Conservation (phyloP, 2,888 invertebrate genomes). For the Lepas anatifera region DNA sequence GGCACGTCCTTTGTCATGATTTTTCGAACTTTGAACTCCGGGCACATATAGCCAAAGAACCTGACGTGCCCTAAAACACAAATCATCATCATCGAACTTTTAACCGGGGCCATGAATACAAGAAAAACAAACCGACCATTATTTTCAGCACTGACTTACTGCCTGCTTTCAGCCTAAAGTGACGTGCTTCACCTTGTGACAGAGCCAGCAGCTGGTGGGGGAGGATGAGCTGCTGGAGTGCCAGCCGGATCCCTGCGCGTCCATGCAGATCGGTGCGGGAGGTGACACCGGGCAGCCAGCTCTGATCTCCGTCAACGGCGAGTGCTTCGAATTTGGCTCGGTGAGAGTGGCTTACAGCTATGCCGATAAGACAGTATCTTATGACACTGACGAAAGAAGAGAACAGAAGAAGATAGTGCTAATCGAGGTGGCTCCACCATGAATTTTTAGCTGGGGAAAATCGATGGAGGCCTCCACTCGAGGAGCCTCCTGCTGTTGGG, state of each 20-base stretch:
- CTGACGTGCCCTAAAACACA: no score
- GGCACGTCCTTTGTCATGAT: no score
- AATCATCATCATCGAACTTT: no score
- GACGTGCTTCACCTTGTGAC: neutral
- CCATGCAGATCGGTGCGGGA: neutral
- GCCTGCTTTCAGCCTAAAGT: neutral
- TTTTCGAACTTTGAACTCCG: no score
- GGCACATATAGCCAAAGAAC: no score
- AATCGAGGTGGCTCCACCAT: no score
- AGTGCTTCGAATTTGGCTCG: conserved; percentile 3
- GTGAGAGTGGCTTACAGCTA: neutral
- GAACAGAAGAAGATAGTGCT: no score
- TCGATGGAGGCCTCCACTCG: no score
- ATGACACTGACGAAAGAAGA: no score
- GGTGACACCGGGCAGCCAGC: neutral
- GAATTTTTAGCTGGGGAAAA: no score
- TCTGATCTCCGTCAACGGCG: neutral
- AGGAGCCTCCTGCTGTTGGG: no score
- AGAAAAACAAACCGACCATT: neutral
- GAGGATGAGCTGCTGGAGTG: neutral
- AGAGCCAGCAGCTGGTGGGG: neutral
- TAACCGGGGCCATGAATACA: no score
- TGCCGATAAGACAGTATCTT: neutral
- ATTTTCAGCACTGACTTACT: neutral
- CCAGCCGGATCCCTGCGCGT: neutral